Evolutionary conservation across 2,888 invertebrate genomes (phyloP), one percentile per base, ranked within the genome.

Genomic region (Pandemis cinnamomeana): DNA sequence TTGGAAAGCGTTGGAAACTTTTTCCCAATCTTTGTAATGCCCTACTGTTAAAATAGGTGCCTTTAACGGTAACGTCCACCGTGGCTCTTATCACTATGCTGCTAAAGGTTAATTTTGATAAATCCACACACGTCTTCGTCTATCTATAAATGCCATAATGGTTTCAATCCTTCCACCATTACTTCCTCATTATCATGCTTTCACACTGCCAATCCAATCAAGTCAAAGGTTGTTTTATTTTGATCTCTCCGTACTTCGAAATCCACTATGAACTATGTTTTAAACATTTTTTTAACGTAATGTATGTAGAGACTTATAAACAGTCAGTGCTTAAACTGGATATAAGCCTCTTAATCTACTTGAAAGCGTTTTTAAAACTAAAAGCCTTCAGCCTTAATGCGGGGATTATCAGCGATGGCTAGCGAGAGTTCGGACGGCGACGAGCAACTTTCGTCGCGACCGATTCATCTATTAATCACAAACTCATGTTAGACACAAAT

Each of bases 401-500:
- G 67, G 36, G 67, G 74, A 71, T 74, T 74, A 74, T 70, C 64
- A 55, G 46, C 67, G 36, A 60, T 7, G 15, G 48, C 20, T 15
- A 48, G 15, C 44, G 27, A 11, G 63, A 20, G 67, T 51, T 15
- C 36, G 53, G 53, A 7, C 20, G 10, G 44, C n/a, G 67, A 70
- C 55, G 67, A 46, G n/a, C n/a, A 61, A 71, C 61, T 67, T 66
- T 61, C 13, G 46, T 42, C 27, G 42, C 72, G 63, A 63, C 53
- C 66, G 70, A 70, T 74, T 71, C 61, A 13, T 48, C 66, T 67
- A 70, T 74, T 74, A 71, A 74, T 74, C 70, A 74, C 70, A 60
- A 66, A 55, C 61, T 66, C 61, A 70, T 74, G 70, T 74, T 46
- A 60, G 66, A 67, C 74, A 62, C 53, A 58, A 71, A 72, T 72